phyloP scores from a whole-genome alignment of 2,888 invertebrate genomes.

The Cosmia pyralina region DNA sequence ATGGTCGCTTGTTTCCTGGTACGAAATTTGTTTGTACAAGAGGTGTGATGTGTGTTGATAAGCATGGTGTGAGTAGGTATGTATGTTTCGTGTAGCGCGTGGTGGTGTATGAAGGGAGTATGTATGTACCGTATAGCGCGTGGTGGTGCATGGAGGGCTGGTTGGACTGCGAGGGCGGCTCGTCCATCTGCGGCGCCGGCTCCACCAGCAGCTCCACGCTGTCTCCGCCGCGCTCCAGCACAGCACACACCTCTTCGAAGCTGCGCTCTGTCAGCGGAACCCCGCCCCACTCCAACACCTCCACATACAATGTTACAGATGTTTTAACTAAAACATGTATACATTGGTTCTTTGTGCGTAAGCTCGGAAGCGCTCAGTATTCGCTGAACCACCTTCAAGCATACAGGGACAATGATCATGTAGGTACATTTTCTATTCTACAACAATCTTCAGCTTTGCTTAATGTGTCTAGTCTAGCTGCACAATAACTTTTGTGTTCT shows the following conservation, averaged over 20 bases:
- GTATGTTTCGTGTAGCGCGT: neutral
- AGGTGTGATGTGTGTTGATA: neutral
- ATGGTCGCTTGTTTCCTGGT: neutral
- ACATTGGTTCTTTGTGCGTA: neutral
- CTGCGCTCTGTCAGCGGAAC: conserved; percentile 96
- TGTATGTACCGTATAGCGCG: conserved; percentile 90
- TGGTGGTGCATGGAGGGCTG: conserved; percentile 85
- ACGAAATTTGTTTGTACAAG: neutral
- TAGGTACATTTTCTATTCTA: conserved; percentile 1
- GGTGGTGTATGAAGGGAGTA: conserved; percentile 77
- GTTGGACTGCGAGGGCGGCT: conserved; percentile 78
- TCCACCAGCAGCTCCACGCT: conserved; percentile 96
- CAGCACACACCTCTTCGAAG: conserved; percentile 97
- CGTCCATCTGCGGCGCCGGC: conserved; percentile 94
- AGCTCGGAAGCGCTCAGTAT: neutral
- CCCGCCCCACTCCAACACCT: conserved; percentile 98
- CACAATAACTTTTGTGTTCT: neutral
- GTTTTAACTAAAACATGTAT: neutral
- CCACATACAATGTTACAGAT: conserved; percentile 30
- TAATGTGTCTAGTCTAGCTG: neutral
- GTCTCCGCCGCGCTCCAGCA: conserved; percentile 96
- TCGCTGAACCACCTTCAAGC: neutral
- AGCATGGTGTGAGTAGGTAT: conserved; percentile 3
- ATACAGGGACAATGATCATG: neutral
- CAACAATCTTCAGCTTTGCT: neutral